Percentiles rank a stretch among this genome's conserved stretches.
Evolutionary conservation across 1,140 invertebrate genomes (phyloP).

Genomic region (Xylocopa sonorina): DNA sequence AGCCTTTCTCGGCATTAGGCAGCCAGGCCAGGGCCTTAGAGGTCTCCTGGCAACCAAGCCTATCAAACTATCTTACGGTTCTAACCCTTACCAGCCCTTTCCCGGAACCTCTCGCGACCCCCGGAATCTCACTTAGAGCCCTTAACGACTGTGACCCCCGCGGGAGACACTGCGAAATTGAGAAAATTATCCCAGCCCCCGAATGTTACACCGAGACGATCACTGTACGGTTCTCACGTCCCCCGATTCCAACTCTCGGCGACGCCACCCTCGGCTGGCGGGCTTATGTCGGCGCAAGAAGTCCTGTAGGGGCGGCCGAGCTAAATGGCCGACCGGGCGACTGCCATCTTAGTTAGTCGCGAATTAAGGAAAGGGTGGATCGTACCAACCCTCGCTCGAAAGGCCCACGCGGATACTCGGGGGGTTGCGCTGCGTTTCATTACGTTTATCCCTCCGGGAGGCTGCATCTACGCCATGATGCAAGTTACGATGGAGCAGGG

Average conservation of each 20-base stretch:
- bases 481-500: background rate
- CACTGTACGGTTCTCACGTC: conserved; percentile 72
- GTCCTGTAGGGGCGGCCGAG: conserved; percentile 42
- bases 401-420: conserved; percentile 29
- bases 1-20: conserved; percentile 76
- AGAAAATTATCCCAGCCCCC: conserved; percentile 80
- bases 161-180: conserved; percentile 80
- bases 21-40: conserved; percentile 71
- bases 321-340: conserved; percentile 63
- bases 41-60: conserved; percentile 81
- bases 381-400: conserved; percentile 50
- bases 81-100: conserved; percentile 72
- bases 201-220: conserved; percentile 72
- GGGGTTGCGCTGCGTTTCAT: conserved; percentile 52
- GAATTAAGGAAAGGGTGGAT: conserved; percentile 78
- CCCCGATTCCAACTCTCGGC: background rate
- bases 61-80: conserved; percentile 82
- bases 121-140: conserved; percentile 80
- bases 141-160: conserved; percentile 81
- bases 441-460: conserved; percentile 26
- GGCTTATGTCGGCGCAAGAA: conserved; percentile 58
- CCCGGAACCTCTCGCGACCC: conserved; percentile 62
- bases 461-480: conserved; percentile 30
- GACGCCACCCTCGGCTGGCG: conserved; percentile 29
- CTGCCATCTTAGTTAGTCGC: conserved; percentile 80